Conservation (phyloP, 2,888 invertebrate species). For the Aromia moschata region DNA sequence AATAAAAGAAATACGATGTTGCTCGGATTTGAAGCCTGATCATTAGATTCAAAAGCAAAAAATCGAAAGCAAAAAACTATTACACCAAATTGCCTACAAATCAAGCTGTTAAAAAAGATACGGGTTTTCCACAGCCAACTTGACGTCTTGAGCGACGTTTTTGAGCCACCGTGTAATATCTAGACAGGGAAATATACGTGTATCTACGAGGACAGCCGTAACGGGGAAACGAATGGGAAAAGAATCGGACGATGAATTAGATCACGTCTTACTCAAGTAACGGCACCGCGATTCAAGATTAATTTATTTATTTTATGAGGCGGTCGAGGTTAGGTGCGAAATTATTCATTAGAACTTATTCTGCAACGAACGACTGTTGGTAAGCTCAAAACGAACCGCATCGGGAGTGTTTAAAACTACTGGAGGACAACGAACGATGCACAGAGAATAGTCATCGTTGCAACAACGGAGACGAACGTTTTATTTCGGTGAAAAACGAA, state of each 20-base stretch:
- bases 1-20: too few relatives aligned
- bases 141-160: too few relatives aligned
- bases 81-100: too few relatives aligned
- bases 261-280: constrained; percentile 24
- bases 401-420: background rate
- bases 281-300: constrained; percentile 8
- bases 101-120: too few relatives aligned
- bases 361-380: constrained; percentile 1
- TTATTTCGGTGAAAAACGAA: too few relatives aligned
- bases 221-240: background rate
- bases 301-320: constrained; percentile 16
- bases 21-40: too few relatives aligned
- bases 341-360: constrained; percentile 20
- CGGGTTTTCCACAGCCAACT: too few relatives aligned
- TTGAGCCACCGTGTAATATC: background rate
- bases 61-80: too few relatives aligned
- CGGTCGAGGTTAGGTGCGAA: constrained; percentile 25
- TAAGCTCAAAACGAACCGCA: background rate
- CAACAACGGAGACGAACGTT: too few relatives aligned
- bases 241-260: constrained; percentile 16
- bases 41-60: too few relatives aligned
- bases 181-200: background rate
- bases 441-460: too few relatives aligned
- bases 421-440: background rate
- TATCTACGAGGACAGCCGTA: background rate